These are phyloP conservation scores for Bos javanicus DNA, from an alignment of 2,113 vertebrate genomes.

Conservation along the genomic window DNA sequence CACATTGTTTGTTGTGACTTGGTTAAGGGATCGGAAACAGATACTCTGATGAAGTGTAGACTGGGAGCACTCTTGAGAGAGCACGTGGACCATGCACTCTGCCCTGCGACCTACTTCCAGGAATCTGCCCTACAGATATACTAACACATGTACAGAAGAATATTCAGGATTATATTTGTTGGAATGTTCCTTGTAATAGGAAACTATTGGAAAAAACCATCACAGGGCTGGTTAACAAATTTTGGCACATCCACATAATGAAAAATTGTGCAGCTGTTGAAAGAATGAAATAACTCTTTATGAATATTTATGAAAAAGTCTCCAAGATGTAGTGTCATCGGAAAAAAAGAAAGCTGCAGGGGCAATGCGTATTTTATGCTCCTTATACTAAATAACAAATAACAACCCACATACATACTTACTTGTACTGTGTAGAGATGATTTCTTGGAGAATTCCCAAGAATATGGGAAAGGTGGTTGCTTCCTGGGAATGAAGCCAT, in stretches of 20 bases:
- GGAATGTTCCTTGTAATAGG: not conserved
- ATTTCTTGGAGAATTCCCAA: not conserved
- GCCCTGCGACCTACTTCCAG: not conserved
- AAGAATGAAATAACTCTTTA: not conserved
- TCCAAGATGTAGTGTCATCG: not conserved
- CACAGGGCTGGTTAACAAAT: not conserved
- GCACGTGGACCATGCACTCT: fast-evolving
- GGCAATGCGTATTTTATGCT: not conserved
- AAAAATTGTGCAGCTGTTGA: not conserved
- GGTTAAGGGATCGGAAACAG: not conserved
- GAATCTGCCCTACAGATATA: not conserved
- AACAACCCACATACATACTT: not conserved
- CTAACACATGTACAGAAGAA: not conserved
- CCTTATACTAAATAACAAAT: not conserved
- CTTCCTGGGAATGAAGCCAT: not conserved
- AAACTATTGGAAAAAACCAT: not conserved
- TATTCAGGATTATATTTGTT: not conserved
- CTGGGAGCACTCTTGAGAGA: not conserved
- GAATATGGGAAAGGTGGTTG: not conserved
- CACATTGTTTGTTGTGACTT: not conserved
- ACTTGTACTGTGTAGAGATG: not conserved
- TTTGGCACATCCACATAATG: not conserved
- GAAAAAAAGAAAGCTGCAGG: not conserved
- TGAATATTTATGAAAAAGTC: not conserved
- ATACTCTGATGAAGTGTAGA: not conserved